phyloP scores from a whole-genome alignment of 1,140 invertebrate species.

The Pseudomyrmex dendroicus region DNA sequence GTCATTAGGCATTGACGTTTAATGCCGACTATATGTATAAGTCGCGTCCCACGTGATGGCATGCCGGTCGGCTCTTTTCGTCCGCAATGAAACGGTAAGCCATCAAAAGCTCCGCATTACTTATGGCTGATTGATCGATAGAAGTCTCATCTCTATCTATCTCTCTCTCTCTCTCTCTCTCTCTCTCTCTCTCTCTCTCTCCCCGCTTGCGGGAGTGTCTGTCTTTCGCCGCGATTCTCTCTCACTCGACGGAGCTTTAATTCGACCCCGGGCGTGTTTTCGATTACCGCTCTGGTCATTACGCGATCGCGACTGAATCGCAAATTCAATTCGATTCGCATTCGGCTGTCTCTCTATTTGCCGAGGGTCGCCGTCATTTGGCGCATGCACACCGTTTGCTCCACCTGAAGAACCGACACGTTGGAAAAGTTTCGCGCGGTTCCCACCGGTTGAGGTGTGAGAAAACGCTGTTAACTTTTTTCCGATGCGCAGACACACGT shows the following conservation, averaged over 20 bases:
- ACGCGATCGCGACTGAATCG: slow-evolving; percentile 53
- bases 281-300: slow-evolving; percentile 67
- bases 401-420: neutral
- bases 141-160: slow-evolving; percentile 33
- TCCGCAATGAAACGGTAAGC: slow-evolving; percentile 73
- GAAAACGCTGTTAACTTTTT: slow-evolving; percentile 5
- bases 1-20: slow-evolving; percentile 70
- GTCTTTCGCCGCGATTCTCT: neutral
- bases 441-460: neutral
- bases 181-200: neutral
- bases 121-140: slow-evolving; percentile 78
- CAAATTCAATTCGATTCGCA: slow-evolving; percentile 65
- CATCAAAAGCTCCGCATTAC: slow-evolving; percentile 77
- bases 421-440: neutral
- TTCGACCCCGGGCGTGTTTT: slow-evolving; percentile 56
- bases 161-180: neutral
- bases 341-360: slow-evolving; percentile 57
- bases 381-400: slow-evolving; percentile 3
- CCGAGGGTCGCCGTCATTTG: slow-evolving; percentile 40
- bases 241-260: slow-evolving; percentile 52
- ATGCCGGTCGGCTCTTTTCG: slow-evolving; percentile 69
- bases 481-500: neutral
- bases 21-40: slow-evolving; percentile 67
- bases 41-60: slow-evolving; percentile 68
- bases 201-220: neutral